phyloP scores from a whole-genome alignment of 2,888 invertebrate genomes.

The Synergus japonicus region DNA sequence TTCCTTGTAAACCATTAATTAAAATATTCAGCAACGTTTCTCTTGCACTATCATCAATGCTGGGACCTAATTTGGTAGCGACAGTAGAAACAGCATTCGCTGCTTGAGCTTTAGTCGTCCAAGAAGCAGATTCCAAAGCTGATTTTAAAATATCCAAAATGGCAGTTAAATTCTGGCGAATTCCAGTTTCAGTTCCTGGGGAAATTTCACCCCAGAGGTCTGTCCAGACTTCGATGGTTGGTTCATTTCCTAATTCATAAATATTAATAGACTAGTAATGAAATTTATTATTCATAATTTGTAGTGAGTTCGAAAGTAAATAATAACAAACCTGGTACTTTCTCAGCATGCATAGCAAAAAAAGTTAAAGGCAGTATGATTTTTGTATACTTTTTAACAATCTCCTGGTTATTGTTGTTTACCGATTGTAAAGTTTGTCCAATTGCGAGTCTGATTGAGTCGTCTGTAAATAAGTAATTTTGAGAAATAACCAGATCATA shows the following conservation, averaged over 20 bases:
- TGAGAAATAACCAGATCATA: conserved; percentile 40
- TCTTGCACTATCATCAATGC: conserved; percentile 83
- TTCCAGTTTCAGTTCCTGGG: conserved; percentile 89
- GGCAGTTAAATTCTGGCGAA: conserved; percentile 86
- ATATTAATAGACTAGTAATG: conserved; percentile 32
- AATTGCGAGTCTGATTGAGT: conserved; percentile 85
- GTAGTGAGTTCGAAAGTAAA: conserved; percentile 40
- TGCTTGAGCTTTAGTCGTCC: conserved; percentile 91
- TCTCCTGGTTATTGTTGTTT: conserved; percentile 89
- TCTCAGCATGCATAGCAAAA: conserved; percentile 93
- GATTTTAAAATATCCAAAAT: conserved; percentile 85
- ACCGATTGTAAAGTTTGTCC: conserved; percentile 89
- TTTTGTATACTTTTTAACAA: conserved; percentile 87
- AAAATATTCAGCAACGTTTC: conserved; percentile 84
- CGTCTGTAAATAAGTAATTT: conserved; percentile 79
- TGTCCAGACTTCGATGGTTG: conserved; percentile 87
- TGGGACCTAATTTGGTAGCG: conserved; percentile 84
- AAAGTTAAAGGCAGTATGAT: conserved; percentile 90
- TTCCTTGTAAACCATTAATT: conserved; percentile 85
- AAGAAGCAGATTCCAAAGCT: conserved; percentile 89
- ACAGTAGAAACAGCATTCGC: conserved; percentile 90
- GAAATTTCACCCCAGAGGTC: conserved; percentile 94
- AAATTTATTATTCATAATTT: background rate
- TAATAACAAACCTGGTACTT: conserved; percentile 79
- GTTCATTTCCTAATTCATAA: conserved; percentile 77